Base-by-base conservation (phyloP, 2,888 invertebrate species). In the Belgica antarctica region DNA sequence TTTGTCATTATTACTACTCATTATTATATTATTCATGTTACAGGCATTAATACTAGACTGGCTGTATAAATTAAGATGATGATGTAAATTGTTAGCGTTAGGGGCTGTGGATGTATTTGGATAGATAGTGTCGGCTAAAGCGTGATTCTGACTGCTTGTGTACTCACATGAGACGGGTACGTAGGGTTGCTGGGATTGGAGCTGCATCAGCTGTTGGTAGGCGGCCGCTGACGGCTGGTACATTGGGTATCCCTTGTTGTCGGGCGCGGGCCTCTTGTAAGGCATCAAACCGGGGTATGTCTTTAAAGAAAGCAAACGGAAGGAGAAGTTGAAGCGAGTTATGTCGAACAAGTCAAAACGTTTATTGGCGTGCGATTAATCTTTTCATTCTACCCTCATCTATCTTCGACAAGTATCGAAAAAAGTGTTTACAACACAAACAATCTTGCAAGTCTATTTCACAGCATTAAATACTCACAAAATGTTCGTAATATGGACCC, bases 91-190 rank as follows among this genome's bases (percentile, higher is more conserved):
- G 71, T 70, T 66, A 34, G 71, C 68, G 63, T 72, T 71, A 62
- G 65, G 63, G 66, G 72, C 71, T 72, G 71, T 71, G 70, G 72
- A 72, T 73, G 62, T 71, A 71, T 72, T 61, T 73, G 72, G 72
- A 75, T 74, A 73, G 75, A 73, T 73, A 47, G 47, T 65, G 65
- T 65, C 36, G 46, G 46, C 47, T 65, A 47, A 68, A 68, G 68
- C 68, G 22, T 57, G 28, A 22, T 25, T 25, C 24, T 31, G 34
- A 65, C 36, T 41, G 25, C 74, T 75, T 75, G 76, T 76, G 89
- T 91, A 94, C 94, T 96, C 94, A 95, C 94, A 95, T 91, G 95
- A 94, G 85, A 94, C 94, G 88, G 94, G 94, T 89, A 94, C 94
- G 86, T 92, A 94, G 82, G 94, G 94, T 88, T 94, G 93, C 78